Conservation (phyloP, 1,140 invertebrate species). For the Branchinecta lindahli region DNA sequence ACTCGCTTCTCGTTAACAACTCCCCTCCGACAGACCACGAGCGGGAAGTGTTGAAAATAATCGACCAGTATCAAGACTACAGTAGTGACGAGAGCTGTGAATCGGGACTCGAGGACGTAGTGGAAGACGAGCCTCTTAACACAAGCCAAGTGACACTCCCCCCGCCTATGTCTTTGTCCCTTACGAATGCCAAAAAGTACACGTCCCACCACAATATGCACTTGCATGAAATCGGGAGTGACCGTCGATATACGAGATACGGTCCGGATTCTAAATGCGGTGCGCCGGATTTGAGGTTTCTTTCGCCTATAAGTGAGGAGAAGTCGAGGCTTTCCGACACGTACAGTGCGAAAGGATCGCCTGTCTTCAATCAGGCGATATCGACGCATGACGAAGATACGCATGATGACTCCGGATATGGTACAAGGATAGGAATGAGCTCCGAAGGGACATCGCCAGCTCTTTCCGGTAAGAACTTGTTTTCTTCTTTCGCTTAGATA, state of each 20-base stretch:
- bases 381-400: conserved; percentile 40
- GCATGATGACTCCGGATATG: conserved; percentile 60
- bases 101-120: conserved; percentile 13
- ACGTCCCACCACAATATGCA: conserved; percentile 10
- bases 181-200: conserved; percentile 14
- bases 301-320: conserved; percentile 17
- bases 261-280: not conserved
- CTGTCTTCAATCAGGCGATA: conserved; percentile 29
- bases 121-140: conserved; percentile 8
- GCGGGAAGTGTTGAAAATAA: conserved; percentile 5
- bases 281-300: not conserved
- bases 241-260: conserved; percentile 23
- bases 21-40: conserved; percentile 14
- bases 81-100: not conserved
- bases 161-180: not conserved
- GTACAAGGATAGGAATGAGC: conserved; percentile 55
- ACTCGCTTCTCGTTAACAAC: conserved; percentile 2
- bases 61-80: conserved; percentile 14
- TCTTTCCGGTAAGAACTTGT: conserved; percentile 40
- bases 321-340: conserved; percentile 29
- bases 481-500: not conserved
- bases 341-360: conserved; percentile 33
- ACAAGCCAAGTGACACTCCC: conserved; percentile 11
- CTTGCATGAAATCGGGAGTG: conserved; percentile 39
- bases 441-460: conserved; percentile 58